Conservation (phyloP, 2,888 invertebrate species). For the Rhingia campestris region DNA sequence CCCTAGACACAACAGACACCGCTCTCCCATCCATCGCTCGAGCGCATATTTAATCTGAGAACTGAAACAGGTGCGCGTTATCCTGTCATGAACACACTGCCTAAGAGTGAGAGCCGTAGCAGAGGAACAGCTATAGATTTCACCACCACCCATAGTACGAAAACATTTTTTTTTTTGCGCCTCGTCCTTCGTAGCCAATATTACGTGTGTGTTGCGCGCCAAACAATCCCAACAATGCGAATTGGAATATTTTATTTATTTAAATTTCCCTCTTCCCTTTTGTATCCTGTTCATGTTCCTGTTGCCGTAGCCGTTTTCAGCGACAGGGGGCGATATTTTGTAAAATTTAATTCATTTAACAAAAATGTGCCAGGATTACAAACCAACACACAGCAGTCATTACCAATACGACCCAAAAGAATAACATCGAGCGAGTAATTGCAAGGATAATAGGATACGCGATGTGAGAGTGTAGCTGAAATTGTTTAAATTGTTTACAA, state of each 20-base stretch:
- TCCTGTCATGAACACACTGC: slow-evolving; percentile 33
- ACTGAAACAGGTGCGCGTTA: slow-evolving; percentile 63
- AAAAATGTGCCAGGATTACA: slow-evolving; percentile 57
- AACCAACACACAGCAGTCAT: slow-evolving; percentile 17
- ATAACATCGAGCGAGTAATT: slow-evolving; percentile 66
- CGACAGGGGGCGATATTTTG: slow-evolving; percentile 41
- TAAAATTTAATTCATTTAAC: slow-evolving; percentile 70
- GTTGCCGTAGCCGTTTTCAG: slow-evolving; percentile 8
- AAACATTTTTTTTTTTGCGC: slow-evolving; percentile 5
- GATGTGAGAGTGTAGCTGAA: slow-evolving; percentile 29
- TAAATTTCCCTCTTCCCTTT: slow-evolving; percentile 44
- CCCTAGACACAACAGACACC: background rate
- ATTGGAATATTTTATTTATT: slow-evolving; percentile 70
- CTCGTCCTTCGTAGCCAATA: slow-evolving; percentile 32
- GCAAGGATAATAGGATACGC: slow-evolving; percentile 45
- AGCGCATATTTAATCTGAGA: slow-evolving; percentile 56
- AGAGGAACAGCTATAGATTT: background rate
- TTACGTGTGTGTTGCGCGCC: slow-evolving; percentile 25
- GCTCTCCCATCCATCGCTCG: slow-evolving; percentile 5
- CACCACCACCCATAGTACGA: background rate
- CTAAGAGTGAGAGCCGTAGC: background rate
- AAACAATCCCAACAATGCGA: slow-evolving; percentile 65
- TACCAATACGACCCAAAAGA: slow-evolving; percentile 23
- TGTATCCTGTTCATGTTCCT: slow-evolving; percentile 3
- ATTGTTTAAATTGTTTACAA: slow-evolving; percentile 74